Base-by-base conservation (phyloP, 2,888 invertebrate species). In the Lasius platythorax region DNA sequence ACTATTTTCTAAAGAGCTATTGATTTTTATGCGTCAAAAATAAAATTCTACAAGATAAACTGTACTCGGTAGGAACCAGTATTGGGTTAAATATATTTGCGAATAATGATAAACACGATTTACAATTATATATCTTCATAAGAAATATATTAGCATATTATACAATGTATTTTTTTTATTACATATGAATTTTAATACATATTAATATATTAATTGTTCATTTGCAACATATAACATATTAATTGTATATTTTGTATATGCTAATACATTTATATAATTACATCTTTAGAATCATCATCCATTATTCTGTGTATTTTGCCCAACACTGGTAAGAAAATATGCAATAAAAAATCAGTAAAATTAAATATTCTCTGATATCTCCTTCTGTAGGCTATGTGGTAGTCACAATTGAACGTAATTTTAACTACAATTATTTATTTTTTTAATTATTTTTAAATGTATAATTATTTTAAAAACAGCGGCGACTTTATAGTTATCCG, bases 31-130 rank as follows among this genome's bases (percentile, higher is more conserved):
- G 12, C 11, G 23, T 30, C 11, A 1, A 30, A 43, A 46, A 70
- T 28, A 53, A 76, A 56, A 56, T 56, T 68, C 28, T 68, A 68
- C 2, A 18, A n/a, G n/a, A 76, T 76, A 8, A 68, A 68, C 15
- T 56, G 0, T 37, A 82, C 64, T 87, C 85, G 84, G 75, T 85
- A 82, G 84, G 81, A 70, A 83, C 46, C 61, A 84, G 30, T 56
- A 76, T 33, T 64, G 15, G 12, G 30, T n/a, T 15, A 9, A 58
- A 75, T 33, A 33, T 33, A 46, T 28, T 63, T 12, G 12, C 6
- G 5, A 53, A 37, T 72, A 56, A 72, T 18, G 28, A 73, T 23
- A 37, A 56, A 73, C 6, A 50, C 5, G 11, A 58, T 73, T 73
- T 73, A 61, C 40, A 61, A 61, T 73, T 40, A 3, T 15, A 18